Percentiles rank a stretch among this genome's conserved stretches.
phyloP scores from a whole-genome alignment of 2,888 invertebrate species.

The Subacronicta megacephala region DNA sequence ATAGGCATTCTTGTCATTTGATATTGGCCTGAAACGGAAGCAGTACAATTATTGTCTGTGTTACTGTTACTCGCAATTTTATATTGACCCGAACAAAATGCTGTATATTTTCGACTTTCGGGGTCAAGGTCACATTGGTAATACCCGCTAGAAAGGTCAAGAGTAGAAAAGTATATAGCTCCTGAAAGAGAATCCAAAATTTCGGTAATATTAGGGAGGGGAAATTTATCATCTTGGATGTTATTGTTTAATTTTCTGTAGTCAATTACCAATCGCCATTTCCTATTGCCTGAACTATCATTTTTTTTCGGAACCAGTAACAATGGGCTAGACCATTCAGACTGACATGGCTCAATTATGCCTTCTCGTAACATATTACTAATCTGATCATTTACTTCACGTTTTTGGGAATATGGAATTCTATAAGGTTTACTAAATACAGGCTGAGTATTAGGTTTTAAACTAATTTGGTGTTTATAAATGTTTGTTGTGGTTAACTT shows the following conservation, averaged over 20 bases:
- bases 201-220: not conserved
- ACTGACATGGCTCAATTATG: slow-evolving; percentile 9
- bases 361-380: slow-evolving; percentile 6
- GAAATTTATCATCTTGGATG: slow-evolving; percentile 7
- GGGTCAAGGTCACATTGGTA: too few species aligned
- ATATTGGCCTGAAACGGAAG: slow-evolving; percentile 19
- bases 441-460: slow-evolving; percentile 20
- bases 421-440: slow-evolving; percentile 11
- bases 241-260: not conserved
- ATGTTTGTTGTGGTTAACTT: slow-evolving; percentile 24
- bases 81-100: slow-evolving; percentile 19
- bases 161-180: too few species aligned
- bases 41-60: too few species aligned
- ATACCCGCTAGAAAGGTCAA: too few species aligned
- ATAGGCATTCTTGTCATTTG: slow-evolving; percentile 41
- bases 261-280: slow-evolving; percentile 7
- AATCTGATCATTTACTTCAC: slow-evolving; percentile 8
- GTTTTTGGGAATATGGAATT: slow-evolving; percentile 8
- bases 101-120: slow-evolving; percentile 34
- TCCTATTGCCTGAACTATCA: slow-evolving; percentile 5
- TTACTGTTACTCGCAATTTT: too few species aligned
- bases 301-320: slow-evolving; percentile 12
- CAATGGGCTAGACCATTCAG: slow-evolving; percentile 11
- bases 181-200: too few species aligned
- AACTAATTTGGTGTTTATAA: slow-evolving; percentile 19